Conservation (phyloP, 2,888 invertebrate species). For the Laothoe populi region DNA sequence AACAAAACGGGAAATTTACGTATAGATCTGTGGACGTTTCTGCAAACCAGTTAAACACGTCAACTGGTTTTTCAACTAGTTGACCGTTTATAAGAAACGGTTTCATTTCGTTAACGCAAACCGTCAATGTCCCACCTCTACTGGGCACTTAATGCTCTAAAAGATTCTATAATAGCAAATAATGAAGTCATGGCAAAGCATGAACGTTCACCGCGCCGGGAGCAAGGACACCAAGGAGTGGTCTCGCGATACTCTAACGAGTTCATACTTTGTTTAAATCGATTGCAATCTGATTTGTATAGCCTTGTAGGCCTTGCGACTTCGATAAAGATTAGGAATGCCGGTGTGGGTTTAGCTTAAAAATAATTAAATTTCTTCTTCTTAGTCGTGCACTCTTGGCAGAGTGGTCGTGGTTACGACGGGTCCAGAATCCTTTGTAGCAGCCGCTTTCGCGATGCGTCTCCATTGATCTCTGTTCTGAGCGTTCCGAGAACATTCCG, state of each 20-base stretch:
- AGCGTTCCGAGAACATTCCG: too few species aligned
- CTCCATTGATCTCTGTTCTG: too few species aligned
- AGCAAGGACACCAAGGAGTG: conserved; percentile 2
- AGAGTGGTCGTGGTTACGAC: too few species aligned
- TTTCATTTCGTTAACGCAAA: too few species aligned
- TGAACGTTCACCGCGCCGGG: background rate
- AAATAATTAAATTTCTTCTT: background rate
- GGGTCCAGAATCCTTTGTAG: too few species aligned
- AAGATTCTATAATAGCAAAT: background rate
- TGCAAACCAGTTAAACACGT: too few species aligned
- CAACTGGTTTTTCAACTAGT: too few species aligned
- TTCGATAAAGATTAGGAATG: background rate
- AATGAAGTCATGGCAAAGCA: background rate
- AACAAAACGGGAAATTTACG: too few species aligned
- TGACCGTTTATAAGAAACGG: too few species aligned
- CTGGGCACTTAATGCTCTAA: background rate
- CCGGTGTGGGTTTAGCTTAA: background rate
- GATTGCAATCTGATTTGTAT: background rate
- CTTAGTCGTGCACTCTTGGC: background rate
- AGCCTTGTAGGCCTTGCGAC: conserved; percentile 4
- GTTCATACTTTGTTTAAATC: background rate
- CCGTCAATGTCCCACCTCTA: background rate
- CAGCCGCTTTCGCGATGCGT: too few species aligned
- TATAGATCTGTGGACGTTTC: too few species aligned
- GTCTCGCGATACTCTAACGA: background rate